These are phyloP conservation scores for Hirtodrosophila duncani DNA, from an alignment of 2,888 invertebrate species.

Conservation along the genomic window DNA sequence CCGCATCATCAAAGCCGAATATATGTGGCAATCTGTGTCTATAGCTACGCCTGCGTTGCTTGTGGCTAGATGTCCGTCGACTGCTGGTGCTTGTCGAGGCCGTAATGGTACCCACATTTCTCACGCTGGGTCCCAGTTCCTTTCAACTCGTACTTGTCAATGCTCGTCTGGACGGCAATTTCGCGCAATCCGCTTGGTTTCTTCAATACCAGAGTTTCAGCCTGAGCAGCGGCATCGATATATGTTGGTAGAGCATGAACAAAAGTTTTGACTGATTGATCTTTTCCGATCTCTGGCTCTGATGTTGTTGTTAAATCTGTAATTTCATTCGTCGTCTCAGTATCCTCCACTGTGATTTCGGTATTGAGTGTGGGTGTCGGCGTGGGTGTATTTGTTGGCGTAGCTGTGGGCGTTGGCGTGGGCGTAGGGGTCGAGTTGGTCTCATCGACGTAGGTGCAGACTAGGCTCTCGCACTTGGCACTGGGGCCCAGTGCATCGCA, in stretches of 20 bases:
- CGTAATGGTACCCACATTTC: slow-evolving; percentile 63
- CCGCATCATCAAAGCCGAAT: slow-evolving; percentile 73
- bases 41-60: slow-evolving; percentile 26
- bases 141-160: slow-evolving; percentile 73
- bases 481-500: slow-evolving; percentile 72
- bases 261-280: slow-evolving; percentile 39
- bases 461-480: slow-evolving; percentile 67
- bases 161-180: slow-evolving; percentile 76
- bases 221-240: slow-evolving; percentile 49
- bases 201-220: slow-evolving; percentile 38
- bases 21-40: slow-evolving; percentile 44
- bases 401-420: slow-evolving; percentile 10
- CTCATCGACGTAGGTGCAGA: slow-evolving; percentile 62
- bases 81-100: slow-evolving; percentile 63
- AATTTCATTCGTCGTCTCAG: slow-evolving; percentile 29
- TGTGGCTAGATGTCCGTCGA: slow-evolving; percentile 48
- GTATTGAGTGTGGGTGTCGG: slow-evolving; percentile 31
- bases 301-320: slow-evolving; percentile 24
- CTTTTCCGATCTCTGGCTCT: slow-evolving; percentile 1
- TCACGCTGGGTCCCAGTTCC: slow-evolving; percentile 53
- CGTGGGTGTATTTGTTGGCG: slow-evolving; percentile 15
- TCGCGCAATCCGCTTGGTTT: slow-evolving; percentile 57
- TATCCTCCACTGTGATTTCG: slow-evolving; percentile 16
- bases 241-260: slow-evolving; percentile 49
- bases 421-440: slow-evolving; percentile 20